Base-by-base conservation (phyloP, 1,140 invertebrate species). In the Cylas formicarius region DNA sequence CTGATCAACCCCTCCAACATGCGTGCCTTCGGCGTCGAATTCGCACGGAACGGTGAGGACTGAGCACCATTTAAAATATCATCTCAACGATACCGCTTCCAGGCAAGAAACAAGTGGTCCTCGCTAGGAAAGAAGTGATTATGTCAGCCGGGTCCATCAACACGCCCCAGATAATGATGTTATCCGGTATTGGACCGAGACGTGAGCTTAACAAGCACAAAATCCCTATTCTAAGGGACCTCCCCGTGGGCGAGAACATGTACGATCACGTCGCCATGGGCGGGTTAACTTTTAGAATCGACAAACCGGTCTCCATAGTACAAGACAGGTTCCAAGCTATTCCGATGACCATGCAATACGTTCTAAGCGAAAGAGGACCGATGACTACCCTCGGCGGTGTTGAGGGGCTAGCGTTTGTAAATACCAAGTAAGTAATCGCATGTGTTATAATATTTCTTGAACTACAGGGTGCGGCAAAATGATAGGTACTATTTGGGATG, bases 311-410 rank as follows among this genome's bases (percentile, higher is more conserved):
- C 17, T 70, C 84, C 0, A 87, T 89, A 40, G 77, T 88, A 1
- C 85, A 86, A 48, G 58, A 61, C 56, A 65, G 77, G 2, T 77
- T 85, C 16, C 78, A 84, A 67, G 76, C 82, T 0, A 76, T 81
- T 1, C 76, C 80, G 0, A 76, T 86, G 27, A 85, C 83, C 0
- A 84, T 85, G 76, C 77, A 87, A 44, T 89, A 88, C 50, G 75
- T 88, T 0, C 63, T 82, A 0, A 76, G 80, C 26, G 81, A 82
- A 48, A 72, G 78, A 55, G 86, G 86, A 2, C 86, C 86, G 0
- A 86, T 89, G 84, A 88, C 86, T 0, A 82, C 81, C 0, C 63
- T 90, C 1, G 86, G 86, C 2, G 87, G 87, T 0, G 78, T 91
- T 2, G 87, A 91, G 68, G 86, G 86, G 1, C 68, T 90, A 23